A percentile compares a stretch with the other conserved stretches of the same genome.
Conservation (phyloP, 1,140 invertebrate genomes). For the Oncopodura yosiiana region DNA sequence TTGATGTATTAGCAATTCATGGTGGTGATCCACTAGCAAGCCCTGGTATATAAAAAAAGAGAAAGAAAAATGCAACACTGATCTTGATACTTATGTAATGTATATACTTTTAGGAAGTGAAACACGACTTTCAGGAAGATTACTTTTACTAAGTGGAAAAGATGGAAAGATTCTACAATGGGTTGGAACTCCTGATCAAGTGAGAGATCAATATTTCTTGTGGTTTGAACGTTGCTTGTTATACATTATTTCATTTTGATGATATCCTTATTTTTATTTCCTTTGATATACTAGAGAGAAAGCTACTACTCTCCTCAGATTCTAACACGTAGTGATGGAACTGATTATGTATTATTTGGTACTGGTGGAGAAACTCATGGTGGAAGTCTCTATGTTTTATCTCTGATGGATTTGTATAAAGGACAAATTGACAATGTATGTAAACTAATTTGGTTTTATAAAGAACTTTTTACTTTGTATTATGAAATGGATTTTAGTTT, state of each 20-base stretch:
- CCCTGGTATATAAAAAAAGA: slow-evolving; percentile 38
- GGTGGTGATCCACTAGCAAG: slow-evolving; percentile 47
- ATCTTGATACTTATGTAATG: neutral
- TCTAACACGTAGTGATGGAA: slow-evolving; percentile 46
- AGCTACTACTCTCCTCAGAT: slow-evolving; percentile 61
- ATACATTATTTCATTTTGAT: no score
- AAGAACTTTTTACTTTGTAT: neutral
- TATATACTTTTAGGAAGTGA: slow-evolving; percentile 33
- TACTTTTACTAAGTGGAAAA: slow-evolving; percentile 61
- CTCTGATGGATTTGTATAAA: slow-evolving; percentile 48
- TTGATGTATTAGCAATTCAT: slow-evolving; percentile 63
- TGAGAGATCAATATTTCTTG: no score
- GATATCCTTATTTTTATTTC: no score
- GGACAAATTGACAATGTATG: slow-evolving; percentile 47
- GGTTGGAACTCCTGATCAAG: slow-evolving; percentile 53
- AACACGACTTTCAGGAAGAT: slow-evolving; percentile 45
- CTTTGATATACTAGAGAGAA: slow-evolving; percentile 46
- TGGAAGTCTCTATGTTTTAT: slow-evolving; percentile 57
- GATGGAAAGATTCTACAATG: slow-evolving; percentile 54
- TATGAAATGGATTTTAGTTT: neutral
- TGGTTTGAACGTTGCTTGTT: no score
- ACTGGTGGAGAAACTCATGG: slow-evolving; percentile 63
- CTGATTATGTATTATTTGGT: slow-evolving; percentile 53
- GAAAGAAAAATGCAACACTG: neutral
- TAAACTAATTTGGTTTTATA: neutral